These are phyloP conservation scores for Pseudomyrmex concolor DNA, from an alignment of 1,140 invertebrate species.

Conservation along the genomic window DNA sequence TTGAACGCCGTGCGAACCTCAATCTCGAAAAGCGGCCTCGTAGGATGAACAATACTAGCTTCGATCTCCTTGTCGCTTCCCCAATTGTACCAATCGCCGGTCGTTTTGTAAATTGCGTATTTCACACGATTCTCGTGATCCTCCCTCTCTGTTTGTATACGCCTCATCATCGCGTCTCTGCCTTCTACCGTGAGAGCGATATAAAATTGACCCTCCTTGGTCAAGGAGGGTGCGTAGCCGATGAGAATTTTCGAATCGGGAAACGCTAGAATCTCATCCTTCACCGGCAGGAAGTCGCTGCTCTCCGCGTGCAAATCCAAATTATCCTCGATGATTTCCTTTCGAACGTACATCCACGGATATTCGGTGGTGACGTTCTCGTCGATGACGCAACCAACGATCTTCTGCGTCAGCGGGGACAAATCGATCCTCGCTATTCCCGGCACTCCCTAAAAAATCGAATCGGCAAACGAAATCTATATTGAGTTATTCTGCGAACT, in stretches of 20 bases:
- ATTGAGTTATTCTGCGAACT: no score
- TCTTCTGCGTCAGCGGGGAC: slow-evolving; percentile 83
- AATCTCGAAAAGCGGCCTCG: slow-evolving; percentile 87
- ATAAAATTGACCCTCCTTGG: slow-evolving; percentile 88
- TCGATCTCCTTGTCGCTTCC: slow-evolving; percentile 89
- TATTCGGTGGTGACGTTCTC: slow-evolving; percentile 89
- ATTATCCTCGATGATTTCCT: slow-evolving; percentile 87
- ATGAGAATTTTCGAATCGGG: slow-evolving; percentile 87
- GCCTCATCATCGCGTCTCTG: slow-evolving; percentile 81
- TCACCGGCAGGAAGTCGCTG: slow-evolving; percentile 87
- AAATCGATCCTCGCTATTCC: slow-evolving; percentile 80
- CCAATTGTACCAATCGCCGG: slow-evolving; percentile 86
- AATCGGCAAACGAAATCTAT: background rate
- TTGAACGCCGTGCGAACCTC: slow-evolving; percentile 84
- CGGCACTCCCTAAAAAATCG: slow-evolving; percentile 66
- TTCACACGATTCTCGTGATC: slow-evolving; percentile 88
- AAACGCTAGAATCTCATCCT: slow-evolving; percentile 84
- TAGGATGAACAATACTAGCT: slow-evolving; percentile 84
- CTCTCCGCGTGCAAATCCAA: slow-evolving; percentile 83
- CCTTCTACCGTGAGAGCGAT: slow-evolving; percentile 87
- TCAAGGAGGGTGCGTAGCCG: slow-evolving; percentile 88
- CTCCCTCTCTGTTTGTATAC: slow-evolving; percentile 86
- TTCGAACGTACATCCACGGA: slow-evolving; percentile 89
- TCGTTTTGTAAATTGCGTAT: slow-evolving; percentile 87
- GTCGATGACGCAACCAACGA: slow-evolving; percentile 84